phyloP scores from a whole-genome alignment of 1,140 invertebrate species.

The Zaprionus capensis region DNA sequence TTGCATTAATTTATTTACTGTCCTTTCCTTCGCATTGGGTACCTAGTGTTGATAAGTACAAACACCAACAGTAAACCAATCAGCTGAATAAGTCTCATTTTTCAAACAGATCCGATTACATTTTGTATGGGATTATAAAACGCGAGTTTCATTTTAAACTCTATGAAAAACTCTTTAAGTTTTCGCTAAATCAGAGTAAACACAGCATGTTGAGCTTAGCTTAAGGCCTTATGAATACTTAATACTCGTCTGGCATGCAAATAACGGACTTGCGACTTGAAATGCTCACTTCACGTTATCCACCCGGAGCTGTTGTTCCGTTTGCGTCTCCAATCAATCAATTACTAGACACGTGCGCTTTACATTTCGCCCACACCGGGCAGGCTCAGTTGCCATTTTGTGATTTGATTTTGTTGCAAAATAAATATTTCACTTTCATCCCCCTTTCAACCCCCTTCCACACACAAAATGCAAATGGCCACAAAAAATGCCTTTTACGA shows the following conservation, averaged over 20 bases:
- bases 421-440: constrained; percentile 60
- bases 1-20: too few species aligned
- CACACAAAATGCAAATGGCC: constrained; percentile 60
- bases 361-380: neutral
- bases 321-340: constrained; percentile 59
- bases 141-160: too few species aligned
- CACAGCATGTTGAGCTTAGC: neutral
- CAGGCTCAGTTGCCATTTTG: constrained; percentile 22
- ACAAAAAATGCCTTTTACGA: constrained; percentile 38
- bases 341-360: constrained; percentile 61
- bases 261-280: neutral
- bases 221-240: constrained; percentile 32
- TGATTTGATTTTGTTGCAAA: constrained; percentile 50
- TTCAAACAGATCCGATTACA: neutral
- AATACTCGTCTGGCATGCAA: constrained; percentile 28
- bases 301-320: constrained; percentile 57
- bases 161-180: neutral
- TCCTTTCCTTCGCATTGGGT: too few species aligned
- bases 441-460: constrained; percentile 22
- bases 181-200: neutral
- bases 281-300: neutral
- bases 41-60: too few species aligned
- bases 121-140: too few species aligned
- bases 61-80: neutral
- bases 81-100: neutral